Conservation (phyloP, 2,113 vertebrate genomes). For the Thryonomys swinderianus region DNA sequence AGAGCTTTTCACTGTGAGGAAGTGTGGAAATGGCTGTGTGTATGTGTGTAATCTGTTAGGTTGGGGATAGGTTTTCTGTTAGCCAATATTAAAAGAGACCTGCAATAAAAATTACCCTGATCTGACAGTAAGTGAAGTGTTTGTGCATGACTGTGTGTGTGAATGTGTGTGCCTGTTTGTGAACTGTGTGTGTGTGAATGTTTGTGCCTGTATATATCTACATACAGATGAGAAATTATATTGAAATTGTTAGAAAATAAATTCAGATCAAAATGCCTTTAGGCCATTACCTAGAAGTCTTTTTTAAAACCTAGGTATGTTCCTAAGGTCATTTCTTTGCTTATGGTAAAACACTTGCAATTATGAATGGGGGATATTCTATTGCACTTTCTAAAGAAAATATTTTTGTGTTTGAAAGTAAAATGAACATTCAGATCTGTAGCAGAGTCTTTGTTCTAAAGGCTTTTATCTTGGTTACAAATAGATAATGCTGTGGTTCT, state of each 20-base stretch:
- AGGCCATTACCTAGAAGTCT: slow-evolving; percentile 75
- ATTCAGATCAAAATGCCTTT: slow-evolving; percentile 77
- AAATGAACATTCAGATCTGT: slow-evolving; percentile 71
- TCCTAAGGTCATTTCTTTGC: slow-evolving; percentile 75
- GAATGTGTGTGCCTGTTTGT: slow-evolving; percentile 74
- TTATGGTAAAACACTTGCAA: slow-evolving; percentile 70
- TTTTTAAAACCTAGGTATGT: slow-evolving; percentile 70
- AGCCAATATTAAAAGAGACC: slow-evolving; percentile 77
- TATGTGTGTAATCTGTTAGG: slow-evolving; percentile 76
- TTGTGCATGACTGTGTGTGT: slow-evolving; percentile 67
- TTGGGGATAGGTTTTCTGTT: slow-evolving; percentile 80
- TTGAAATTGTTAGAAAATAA: slow-evolving; percentile 80
- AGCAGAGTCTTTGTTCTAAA: slow-evolving; percentile 66
- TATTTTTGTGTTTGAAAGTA: slow-evolving; percentile 80
- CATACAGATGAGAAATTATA: slow-evolving; percentile 75
- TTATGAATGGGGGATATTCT: slow-evolving; percentile 74
- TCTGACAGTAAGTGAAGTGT: slow-evolving; percentile 77
- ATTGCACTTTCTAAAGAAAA: slow-evolving; percentile 78
- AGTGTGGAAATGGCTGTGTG: slow-evolving; percentile 77
- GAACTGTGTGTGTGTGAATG: slow-evolving; percentile 68
- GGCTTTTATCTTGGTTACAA: slow-evolving; percentile 66
- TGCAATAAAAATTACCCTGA: slow-evolving; percentile 80
- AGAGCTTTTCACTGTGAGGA: slow-evolving; percentile 83
- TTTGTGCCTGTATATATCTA: slow-evolving; percentile 75
- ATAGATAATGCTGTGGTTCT: slow-evolving; percentile 66